Evolutionary conservation across 2,888 invertebrate species (phyloP).

Genomic region (Apotomis betuletana): DNA sequence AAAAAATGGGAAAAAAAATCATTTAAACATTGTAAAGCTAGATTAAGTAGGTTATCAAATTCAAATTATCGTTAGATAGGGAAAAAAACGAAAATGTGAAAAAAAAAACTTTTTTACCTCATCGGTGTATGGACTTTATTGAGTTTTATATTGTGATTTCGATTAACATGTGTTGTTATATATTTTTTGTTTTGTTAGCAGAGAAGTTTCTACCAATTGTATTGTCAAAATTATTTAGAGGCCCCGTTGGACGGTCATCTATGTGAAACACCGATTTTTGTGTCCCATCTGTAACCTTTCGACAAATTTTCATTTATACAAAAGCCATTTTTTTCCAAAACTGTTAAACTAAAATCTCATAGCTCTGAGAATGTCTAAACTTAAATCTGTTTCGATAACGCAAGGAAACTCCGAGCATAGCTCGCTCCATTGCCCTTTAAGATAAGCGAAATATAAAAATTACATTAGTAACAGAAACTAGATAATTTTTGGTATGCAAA

Average conservation of each 20-base stretch:
- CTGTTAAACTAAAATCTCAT: no score
- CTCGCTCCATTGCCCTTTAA: no score
- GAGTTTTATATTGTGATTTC: slow-evolving; percentile 32
- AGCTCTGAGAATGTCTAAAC: no score
- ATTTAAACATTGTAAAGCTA: slow-evolving; percentile 33
- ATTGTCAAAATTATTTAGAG: neutral
- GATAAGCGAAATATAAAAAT: no score
- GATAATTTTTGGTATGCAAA: neutral
- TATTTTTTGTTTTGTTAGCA: slow-evolving; percentile 1
- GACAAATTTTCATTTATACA: no score
- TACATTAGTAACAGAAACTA: no score
- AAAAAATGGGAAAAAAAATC: slow-evolving; percentile 41
- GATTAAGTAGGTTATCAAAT: slow-evolving; percentile 41
- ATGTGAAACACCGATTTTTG: no score
- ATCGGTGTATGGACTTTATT: slow-evolving; percentile 28
- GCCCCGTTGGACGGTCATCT: no score
- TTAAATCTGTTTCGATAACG: no score
- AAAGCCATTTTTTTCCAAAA: no score
- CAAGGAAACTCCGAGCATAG: no score
- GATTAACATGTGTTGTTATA: slow-evolving; percentile 21
- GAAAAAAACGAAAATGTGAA: slow-evolving; percentile 40
- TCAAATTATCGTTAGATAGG: slow-evolving; percentile 41
- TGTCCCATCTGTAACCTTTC: no score
- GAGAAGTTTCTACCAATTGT: slow-evolving; percentile 10
- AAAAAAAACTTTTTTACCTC: slow-evolving; percentile 39